Conservation (phyloP, 1,140 invertebrate genomes). For the Zaprionus camerounensis region DNA sequence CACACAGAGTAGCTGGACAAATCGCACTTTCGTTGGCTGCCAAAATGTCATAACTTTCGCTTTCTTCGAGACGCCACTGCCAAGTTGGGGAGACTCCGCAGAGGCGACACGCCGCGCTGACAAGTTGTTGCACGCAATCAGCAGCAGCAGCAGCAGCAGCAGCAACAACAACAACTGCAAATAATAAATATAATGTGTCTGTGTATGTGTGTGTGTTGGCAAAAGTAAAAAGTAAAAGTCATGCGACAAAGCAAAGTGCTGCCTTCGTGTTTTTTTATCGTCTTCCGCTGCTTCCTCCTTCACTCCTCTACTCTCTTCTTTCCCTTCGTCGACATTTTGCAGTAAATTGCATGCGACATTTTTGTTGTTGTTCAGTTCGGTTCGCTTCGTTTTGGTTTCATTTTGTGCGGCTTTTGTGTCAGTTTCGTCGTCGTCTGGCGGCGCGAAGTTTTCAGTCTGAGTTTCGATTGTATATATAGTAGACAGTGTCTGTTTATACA, state of each 20-base stretch:
- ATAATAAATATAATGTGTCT: constrained; percentile 36
- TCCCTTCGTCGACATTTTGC: constrained; percentile 50
- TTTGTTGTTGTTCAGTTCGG: constrained; percentile 32
- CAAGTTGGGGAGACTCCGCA: constrained; percentile 28
- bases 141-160: constrained; percentile 28
- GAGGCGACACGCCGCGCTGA: constrained; percentile 35
- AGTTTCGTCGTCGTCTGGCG: constrained; percentile 55
- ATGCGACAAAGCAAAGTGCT: constrained; percentile 56
- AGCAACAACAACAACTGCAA: constrained; percentile 15
- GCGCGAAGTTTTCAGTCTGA: constrained; percentile 45
- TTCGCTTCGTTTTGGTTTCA: constrained; percentile 36
- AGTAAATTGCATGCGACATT: constrained; percentile 74
- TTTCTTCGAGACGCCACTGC: constrained; percentile 52
- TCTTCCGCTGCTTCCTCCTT: background rate
- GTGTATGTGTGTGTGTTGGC: constrained; percentile 19
- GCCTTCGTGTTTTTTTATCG: background rate
- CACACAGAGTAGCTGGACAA: constrained; percentile 3
- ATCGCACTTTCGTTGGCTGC: constrained; percentile 65
- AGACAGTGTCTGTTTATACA: background rate
- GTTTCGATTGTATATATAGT: constrained; percentile 23
- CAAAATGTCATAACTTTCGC: constrained; percentile 78
- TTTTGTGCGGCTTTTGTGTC: constrained; percentile 59
- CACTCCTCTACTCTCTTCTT: background rate
- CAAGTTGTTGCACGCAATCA: constrained; percentile 71
- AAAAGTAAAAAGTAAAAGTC: constrained; percentile 68